Conservation (phyloP, 2,888 invertebrate genomes). For the Cataglyphis rosenhaueri region DNA sequence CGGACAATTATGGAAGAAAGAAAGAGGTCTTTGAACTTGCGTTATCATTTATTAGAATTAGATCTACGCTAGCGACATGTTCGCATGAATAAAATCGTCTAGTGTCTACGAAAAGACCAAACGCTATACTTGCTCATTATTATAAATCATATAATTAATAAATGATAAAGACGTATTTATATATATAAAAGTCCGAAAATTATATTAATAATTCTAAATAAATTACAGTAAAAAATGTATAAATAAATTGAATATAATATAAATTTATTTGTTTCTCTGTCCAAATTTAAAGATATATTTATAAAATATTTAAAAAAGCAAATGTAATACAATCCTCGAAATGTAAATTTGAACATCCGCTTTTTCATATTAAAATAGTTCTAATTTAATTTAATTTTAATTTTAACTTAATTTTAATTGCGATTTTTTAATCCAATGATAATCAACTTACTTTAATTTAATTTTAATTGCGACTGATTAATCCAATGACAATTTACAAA, state of each 20-base stretch:
- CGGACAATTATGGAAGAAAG: not conserved
- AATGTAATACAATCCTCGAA: not conserved
- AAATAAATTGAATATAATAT: not conserved
- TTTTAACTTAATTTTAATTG: not conserved
- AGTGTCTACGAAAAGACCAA: not conserved
- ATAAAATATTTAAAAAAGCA: not conserved
- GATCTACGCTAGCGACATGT: constrained; percentile 7
- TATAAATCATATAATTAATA: not conserved
- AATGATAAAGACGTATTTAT: not conserved
- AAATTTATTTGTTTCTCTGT: not conserved
- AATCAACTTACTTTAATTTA: not conserved
- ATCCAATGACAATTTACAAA: constrained; percentile 1
- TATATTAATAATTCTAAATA: constrained; percentile 4
- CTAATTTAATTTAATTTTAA: not conserved
- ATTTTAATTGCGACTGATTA: not conserved
- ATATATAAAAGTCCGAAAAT: not conserved
- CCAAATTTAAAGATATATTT: not conserved
- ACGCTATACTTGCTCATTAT: not conserved
- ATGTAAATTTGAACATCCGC: no score
- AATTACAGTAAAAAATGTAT: not conserved
- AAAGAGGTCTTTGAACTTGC: constrained; percentile 39
- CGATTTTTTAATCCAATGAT: not conserved
- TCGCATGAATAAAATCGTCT: constrained; percentile 26
- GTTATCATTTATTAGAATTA: constrained; percentile 49
- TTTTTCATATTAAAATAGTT: not conserved